These are phyloP conservation scores for Nesoenas mayeri DNA, from an alignment of 2,113 vertebrate species.

Conservation along the genomic window DNA sequence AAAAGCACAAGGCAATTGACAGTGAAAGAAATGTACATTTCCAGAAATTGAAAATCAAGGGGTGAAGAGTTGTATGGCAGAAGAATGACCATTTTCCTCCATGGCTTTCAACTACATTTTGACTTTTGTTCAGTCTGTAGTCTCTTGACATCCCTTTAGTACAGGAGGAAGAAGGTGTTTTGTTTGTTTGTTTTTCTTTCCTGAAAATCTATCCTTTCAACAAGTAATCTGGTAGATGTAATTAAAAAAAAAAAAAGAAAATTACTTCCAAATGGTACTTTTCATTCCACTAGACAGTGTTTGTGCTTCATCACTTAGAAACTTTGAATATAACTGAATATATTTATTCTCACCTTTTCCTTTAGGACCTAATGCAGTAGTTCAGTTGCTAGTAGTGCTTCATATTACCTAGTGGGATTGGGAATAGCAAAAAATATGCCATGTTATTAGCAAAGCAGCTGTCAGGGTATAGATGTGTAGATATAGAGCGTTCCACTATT, in stretches of 20 bases:
- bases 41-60: conserved; percentile 37
- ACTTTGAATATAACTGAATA: not conserved
- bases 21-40: conserved; percentile 37
- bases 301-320: not conserved
- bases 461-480: not conserved
- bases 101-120: not conserved
- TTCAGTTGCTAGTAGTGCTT: not conserved
- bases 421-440: not conserved
- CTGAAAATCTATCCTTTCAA: not conserved
- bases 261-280: not conserved
- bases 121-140: not conserved
- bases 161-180: not conserved
- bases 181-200: not conserved
- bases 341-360: not conserved
- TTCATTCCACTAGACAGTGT: not conserved
- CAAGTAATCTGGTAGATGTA: not conserved
- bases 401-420: rapidly evolving
- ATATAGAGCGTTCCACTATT: not conserved
- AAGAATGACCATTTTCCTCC: conserved; percentile 4
- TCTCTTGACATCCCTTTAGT: not conserved
- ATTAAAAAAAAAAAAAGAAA: not conserved
- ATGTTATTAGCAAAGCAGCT: not conserved
- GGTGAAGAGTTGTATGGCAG: conserved; percentile 38
- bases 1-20: conserved; percentile 41
- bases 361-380: not conserved